phyloP scores from a whole-genome alignment of 2,888 invertebrate genomes.

The Limnephilus lunatus region DNA sequence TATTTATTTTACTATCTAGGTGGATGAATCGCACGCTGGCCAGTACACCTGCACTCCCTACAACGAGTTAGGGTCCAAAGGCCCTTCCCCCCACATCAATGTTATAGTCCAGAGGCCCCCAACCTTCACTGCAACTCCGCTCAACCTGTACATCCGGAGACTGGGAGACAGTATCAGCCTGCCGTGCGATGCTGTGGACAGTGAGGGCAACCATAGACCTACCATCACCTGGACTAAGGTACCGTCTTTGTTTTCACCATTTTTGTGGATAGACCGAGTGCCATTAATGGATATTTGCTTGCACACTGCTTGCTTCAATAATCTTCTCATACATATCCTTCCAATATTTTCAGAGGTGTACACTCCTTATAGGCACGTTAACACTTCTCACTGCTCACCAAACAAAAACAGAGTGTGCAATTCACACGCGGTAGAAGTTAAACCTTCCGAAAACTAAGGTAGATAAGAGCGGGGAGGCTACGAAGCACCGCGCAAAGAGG shows the following conservation, averaged over 20 bases:
- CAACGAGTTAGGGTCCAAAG: conserved; percentile 91
- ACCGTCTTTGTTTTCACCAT: neutral
- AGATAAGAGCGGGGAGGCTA: no score
- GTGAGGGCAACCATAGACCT: conserved; percentile 81
- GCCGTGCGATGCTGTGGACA: conserved; percentile 88
- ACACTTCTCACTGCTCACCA: no score
- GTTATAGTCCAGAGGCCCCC: conserved; percentile 92
- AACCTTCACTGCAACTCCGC: conserved; percentile 87
- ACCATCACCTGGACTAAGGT: conserved; percentile 84
- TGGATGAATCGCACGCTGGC: conserved; percentile 91
- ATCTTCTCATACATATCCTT: no score
- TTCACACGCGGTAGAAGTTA: no score
- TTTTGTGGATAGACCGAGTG: neutral
- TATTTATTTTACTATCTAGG: conserved; percentile 70
- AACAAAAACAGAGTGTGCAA: no score
- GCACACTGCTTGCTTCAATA: no score
- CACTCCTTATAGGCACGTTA: no score
- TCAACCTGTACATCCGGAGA: conserved; percentile 89
- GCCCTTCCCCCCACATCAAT: conserved; percentile 91
- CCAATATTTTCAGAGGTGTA: no score
- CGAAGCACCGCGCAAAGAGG: no score
- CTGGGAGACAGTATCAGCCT: conserved; percentile 88
- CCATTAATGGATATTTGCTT: no score
- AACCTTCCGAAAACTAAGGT: no score
- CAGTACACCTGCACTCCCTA: conserved; percentile 94